Evolutionary conservation across 2,888 invertebrate genomes (phyloP), one percentile per base, ranked within the genome.

Genomic region (Ceraclea dissimilis): DNA sequence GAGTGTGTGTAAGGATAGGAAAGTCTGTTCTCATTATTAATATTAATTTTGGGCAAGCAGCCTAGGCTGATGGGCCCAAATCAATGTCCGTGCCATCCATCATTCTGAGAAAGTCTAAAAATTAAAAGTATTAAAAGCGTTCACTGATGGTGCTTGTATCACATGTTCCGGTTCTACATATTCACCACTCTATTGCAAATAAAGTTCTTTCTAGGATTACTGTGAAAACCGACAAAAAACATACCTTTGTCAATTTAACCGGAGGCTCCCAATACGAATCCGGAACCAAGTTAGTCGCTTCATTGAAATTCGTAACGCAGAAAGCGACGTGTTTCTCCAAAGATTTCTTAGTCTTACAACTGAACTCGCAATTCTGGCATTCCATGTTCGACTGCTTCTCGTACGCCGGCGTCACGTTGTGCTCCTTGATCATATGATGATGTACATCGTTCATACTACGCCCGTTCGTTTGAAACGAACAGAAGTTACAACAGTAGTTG

Each of bases 211-310:
- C n/a, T n/a, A n/a, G n/a, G n/a, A n/a, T n/a, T n/a, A n/a, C n/a
- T n/a, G n/a, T n/a, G n/a, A n/a, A n/a, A n/a, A n/a, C n/a, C n/a
- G n/a, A n/a, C n/a, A n/a, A n/a, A n/a, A n/a, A 2, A 11, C 2
- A 10, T 22, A 52, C 52, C 46, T 44, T 8, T 13, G 13, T 11
- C 5, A 53, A 31, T 47, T 53, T 53, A 19, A 44, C 52, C 1
- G 52, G 52, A 2, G 47, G 52, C 1, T 47, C 47, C 52, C 52
- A 47, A 8, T 26, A 31, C 1, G 2, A n/a, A 16, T 26, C 21
- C 13, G 52, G 52, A 2, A 26, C 21, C 13, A 13, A 44, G n/a
- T 47, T 46, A 31, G 11, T 11, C 2, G n/a, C 20, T 19, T 16
- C 22, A n/a, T 17, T 21, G 13, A n/a, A 18, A 1, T 19, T n/a